Base-by-base conservation (phyloP, 1,140 invertebrate species). In the Ceratina calcarata region DNA sequence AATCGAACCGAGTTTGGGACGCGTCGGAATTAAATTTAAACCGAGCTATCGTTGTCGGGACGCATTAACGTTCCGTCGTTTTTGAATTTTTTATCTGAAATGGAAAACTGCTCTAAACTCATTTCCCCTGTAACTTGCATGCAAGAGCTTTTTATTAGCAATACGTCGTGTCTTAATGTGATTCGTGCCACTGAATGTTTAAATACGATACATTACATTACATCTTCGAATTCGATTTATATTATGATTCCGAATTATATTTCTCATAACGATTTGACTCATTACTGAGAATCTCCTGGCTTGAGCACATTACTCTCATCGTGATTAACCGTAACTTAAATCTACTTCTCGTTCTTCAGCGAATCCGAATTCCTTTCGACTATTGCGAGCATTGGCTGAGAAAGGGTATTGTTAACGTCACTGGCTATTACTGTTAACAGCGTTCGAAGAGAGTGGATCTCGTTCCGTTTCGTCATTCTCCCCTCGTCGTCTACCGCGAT, bases 401-500 rank as follows among this genome's bases (percentile, higher is more conserved):
- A 78, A 64, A 78, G 27, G 58, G 27, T 20, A 61, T 71, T 71
- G 75, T 77, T 77, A 77, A 45, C 57, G 22, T 78, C n/a, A 18
- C 45, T 45, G 45, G 24, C 67, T 55, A 51, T 78, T 78, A 64
- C 71, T 64, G 75, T 78, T 62, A 70, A 53, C 67, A 45, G 68
- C 10, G 60, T 64, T 70, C 75, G 67, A 61, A 32, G 75, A 32
- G 57, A 51, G 22, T 15, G 32, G 57, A 51, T 57, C 13, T 24
- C 65, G 45, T 51, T 3, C 20, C 20, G 13, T 67, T 8, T 22
- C 64, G 32, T 2, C 20, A 4, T 49, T 32, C 13, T 8, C 37
- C 37, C 16, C 15, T 13, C 55, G 55, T n/a, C 55, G n/a, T 57
- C 13, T n/a, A 24, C 22, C n/a, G 70, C 18, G 20, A 10, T 49